phyloP scores from a whole-genome alignment of 1,140 invertebrate genomes.

The Copidosoma floridanum region DNA sequence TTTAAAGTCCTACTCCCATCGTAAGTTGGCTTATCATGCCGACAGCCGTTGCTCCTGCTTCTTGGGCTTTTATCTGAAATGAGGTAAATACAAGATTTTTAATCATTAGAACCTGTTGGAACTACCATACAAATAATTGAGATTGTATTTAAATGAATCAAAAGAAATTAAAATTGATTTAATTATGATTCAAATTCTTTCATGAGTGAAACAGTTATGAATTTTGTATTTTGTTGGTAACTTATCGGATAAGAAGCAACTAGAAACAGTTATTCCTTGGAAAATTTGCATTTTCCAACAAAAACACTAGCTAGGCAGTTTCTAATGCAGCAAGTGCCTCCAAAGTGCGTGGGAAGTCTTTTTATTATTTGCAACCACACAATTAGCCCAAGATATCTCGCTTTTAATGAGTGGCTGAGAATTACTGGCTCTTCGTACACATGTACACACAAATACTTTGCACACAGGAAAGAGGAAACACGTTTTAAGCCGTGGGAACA shows the following conservation, averaged over 20 bases:
- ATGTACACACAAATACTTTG: conserved; percentile 36
- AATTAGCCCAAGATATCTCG: conserved; percentile 38
- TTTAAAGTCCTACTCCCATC: neutral
- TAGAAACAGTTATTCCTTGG: neutral
- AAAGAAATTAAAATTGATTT: too few species aligned
- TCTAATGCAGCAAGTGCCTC: neutral
- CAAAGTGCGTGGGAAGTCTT: conserved; percentile 32
- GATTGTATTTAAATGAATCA: too few species aligned
- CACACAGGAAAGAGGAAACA: conserved; percentile 37
- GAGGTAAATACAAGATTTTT: too few species aligned
- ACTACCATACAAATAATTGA: too few species aligned
- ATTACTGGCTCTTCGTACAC: conserved; percentile 29
- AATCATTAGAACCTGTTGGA: too few species aligned
- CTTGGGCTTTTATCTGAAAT: too few species aligned
- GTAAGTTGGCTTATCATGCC: too few species aligned
- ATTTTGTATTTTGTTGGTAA: too few species aligned
- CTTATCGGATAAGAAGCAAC: neutral
- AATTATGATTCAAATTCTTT: too few species aligned
- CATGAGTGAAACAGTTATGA: too few species aligned
- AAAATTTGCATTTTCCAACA: neutral
- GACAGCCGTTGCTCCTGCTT: too few species aligned
- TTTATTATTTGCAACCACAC: conserved; percentile 29
- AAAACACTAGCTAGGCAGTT: neutral
- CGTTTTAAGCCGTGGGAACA: conserved; percentile 33
- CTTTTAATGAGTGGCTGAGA: conserved; percentile 32